A percentile compares a stretch with the other conserved stretches of the same genome.
These are phyloP conservation scores for Mimumesa dahlbomi DNA, from an alignment of 2,888 invertebrate genomes.

Conservation along the genomic window DNA sequence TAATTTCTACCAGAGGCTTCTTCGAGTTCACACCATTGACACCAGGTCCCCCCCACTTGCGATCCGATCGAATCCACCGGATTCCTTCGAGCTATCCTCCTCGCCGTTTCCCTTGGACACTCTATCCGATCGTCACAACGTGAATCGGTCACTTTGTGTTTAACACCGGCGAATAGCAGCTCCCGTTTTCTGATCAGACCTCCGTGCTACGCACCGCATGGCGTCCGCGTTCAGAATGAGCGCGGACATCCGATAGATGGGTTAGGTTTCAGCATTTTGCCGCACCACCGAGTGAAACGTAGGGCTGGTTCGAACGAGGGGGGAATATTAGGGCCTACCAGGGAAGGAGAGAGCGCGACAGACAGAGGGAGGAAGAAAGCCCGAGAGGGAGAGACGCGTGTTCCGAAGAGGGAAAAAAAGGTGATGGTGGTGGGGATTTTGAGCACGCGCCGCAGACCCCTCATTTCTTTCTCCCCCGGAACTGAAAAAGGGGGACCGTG, in stretches of 20 bases:
- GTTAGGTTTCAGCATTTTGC: conserved; percentile 71
- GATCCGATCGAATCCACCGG: not conserved
- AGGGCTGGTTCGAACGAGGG: conserved; percentile 49
- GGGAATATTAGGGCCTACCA: conserved; percentile 43
- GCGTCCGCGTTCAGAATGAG: conserved; percentile 76
- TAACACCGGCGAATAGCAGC: conserved; percentile 17
- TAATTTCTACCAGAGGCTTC: too few species aligned
- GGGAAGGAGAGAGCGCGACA: conserved; percentile 26
- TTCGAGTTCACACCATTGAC: too few species aligned
- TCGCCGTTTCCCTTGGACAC: conserved; percentile 16
- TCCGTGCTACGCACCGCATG: conserved; percentile 78
- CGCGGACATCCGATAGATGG: conserved; percentile 77
- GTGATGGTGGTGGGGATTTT: conserved; percentile 69
- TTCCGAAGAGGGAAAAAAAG: conserved; percentile 38
- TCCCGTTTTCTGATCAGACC: conserved; percentile 60
- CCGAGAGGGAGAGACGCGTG: conserved; percentile 47
- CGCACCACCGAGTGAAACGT: conserved; percentile 57
- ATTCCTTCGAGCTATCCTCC: conserved; percentile 28
- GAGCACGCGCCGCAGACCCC: conserved; percentile 79
- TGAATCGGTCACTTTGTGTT: conserved; percentile 41
- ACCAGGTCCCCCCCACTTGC: too few species aligned
- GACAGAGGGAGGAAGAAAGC: conserved; percentile 40
- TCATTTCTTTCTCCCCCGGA: conserved; percentile 67
- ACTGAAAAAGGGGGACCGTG: conserved; percentile 66
- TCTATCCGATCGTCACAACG: conserved; percentile 7